Evolutionary conservation across 2,113 vertebrate species (phyloP), one percentile per base, ranked within the genome.

Genomic region (Pseudolaguvia tuberculata): DNA sequence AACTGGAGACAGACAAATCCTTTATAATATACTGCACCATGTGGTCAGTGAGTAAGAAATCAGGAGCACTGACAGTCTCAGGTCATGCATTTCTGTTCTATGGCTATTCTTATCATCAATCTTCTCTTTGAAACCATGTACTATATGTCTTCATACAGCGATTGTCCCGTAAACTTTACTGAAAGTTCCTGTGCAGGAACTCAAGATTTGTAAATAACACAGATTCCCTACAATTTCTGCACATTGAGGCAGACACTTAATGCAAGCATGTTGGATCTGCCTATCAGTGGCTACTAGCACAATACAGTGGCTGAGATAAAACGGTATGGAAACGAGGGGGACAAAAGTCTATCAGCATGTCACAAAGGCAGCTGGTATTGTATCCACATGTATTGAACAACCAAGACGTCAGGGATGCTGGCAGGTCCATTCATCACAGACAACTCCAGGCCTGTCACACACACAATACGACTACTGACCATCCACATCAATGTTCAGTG

Each of bases 321-420:
- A 82, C 81, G 81, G 84, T 87, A 85, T 86, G 88, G 88, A 91
- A 88, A 90, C 88, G 83, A 91, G 86, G 80, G 73, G 88, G 87
- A 89, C 84, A 88, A 86, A 90, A 89, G 88, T 85, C 88, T 88
- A 81, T 88, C 87, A 87, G 87, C 87, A 83, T 89, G 89, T 91
- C 90, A 87, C 53, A 72, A 86, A 90, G 88, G 87, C 88, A 86
- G 87, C 86, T 82, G 82, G 86, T 87, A 88, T 91, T 91, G 89
- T 91, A 88, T 91, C 89, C 88, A 86, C 87, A 88, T 91, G 89
- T 89, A 90, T 90, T 88, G 90, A 91, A 91, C 89, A 91, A 77
- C 87, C 80, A 84, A 88, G 83, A 87, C 90, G 88, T 90, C 90
- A 90, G 73, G 78, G 81, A 84, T 75, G 79, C 84, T 90, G 90